A percentile compares a stretch with the other conserved stretches of the same genome.
Evolutionary conservation across 2,888 invertebrate genomes (phyloP).

Genomic region (Caenorhabditis drosophilae): DNA sequence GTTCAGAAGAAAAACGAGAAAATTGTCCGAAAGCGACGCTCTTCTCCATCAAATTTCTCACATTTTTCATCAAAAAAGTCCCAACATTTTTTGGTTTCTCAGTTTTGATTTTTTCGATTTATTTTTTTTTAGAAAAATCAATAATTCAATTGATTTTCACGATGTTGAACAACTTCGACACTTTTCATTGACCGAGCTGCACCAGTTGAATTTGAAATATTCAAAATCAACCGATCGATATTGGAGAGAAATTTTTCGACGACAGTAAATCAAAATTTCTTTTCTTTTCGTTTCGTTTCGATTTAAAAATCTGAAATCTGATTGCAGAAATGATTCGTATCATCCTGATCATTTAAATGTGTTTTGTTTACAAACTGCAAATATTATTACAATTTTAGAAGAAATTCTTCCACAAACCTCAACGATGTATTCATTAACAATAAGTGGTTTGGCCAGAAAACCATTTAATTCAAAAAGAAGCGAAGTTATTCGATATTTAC

Average conservation of each 20-base stretch:
- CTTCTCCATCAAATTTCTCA: too few species aligned
- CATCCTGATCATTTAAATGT: conserved; percentile 37
- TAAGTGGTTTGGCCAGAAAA: conserved; percentile 27
- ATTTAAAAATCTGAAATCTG: background rate
- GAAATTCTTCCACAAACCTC: conserved; percentile 31
- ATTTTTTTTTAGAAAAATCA: too few species aligned
- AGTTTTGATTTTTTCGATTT: too few species aligned
- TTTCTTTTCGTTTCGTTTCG: background rate
- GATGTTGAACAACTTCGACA: conserved; percentile 22
- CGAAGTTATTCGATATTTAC: conserved; percentile 31
- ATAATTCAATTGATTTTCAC: too few species aligned
- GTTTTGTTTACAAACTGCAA: conserved; percentile 21
- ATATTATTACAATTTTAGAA: conserved; percentile 27
- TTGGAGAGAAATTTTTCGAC: conserved; percentile 33
- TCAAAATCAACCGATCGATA: conserved; percentile 27
- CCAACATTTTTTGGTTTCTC: too few species aligned
- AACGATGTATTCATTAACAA: too few species aligned
- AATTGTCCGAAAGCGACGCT: too few species aligned
- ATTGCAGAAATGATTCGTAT: conserved; percentile 24
- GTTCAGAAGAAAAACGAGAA: too few species aligned
- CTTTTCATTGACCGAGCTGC: conserved; percentile 17
- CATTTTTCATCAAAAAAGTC: too few species aligned
- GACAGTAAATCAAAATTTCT: conserved; percentile 29
- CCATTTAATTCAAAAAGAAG: conserved; percentile 23
- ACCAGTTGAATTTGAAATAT: conserved; percentile 16